phyloP scores from a whole-genome alignment of 1,140 invertebrate genomes.

The Pemphigus obesinymphae region DNA sequence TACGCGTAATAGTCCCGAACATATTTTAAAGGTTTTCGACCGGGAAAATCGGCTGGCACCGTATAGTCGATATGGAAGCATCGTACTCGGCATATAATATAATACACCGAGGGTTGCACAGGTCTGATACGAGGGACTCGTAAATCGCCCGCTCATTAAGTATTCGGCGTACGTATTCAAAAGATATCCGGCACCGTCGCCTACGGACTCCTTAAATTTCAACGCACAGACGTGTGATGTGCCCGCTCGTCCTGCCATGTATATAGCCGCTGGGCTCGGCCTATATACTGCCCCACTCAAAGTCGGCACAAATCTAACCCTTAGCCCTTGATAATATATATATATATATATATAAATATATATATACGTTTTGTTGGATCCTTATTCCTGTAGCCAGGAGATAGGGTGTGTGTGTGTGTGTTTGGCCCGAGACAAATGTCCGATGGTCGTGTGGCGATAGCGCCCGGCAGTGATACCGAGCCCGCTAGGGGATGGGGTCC shows the following conservation, averaged over 20 bases:
- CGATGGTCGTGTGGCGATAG: background rate
- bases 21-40: slow-evolving; percentile 13
- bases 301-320: background rate
- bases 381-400: background rate
- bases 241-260: too few species aligned
- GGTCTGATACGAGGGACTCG: slow-evolving; percentile 11
- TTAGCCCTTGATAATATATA: background rate
- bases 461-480: background rate
- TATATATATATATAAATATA: background rate
- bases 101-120: background rate
- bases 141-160: slow-evolving; percentile 30
- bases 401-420: background rate
- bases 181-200: slow-evolving; percentile 25
- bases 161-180: slow-evolving; percentile 30
- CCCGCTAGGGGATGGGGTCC: too few species aligned
- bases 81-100: background rate
- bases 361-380: background rate
- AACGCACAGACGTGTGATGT: slow-evolving; percentile 35
- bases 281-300: background rate
- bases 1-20: background rate
- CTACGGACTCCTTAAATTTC: slow-evolving; percentile 27
- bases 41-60: too few species aligned
- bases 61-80: background rate
- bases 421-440: background rate
- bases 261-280: too few species aligned